phyloP scores from a whole-genome alignment of 2,888 invertebrate species.

The Loripinus fragilis region DNA sequence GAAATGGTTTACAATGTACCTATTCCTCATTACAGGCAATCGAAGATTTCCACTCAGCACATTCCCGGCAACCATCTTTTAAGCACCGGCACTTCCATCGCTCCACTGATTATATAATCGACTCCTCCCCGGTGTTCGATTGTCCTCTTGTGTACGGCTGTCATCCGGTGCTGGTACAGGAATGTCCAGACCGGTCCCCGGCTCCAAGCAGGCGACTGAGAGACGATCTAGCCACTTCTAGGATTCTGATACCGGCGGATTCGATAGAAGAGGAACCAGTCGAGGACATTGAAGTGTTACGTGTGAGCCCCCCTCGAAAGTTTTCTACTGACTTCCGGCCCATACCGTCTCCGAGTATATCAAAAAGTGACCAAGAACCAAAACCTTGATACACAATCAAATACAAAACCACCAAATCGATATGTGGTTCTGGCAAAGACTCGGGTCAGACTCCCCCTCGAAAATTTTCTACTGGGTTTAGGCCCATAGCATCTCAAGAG shows the following conservation, averaged over 20 bases:
- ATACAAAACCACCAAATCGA: no score
- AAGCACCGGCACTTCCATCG: background rate
- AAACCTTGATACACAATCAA: no score
- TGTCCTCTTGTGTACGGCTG: constrained; percentile 10
- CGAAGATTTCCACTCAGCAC: constrained; percentile 10
- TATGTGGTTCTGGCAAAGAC: no score
- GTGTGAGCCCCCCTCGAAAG: background rate
- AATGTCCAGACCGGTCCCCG: background rate
- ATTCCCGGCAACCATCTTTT: background rate
- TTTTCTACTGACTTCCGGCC: background rate
- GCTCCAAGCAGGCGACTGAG: background rate
- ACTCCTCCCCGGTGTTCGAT: constrained; percentile 7
- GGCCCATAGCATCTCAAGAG: no score
- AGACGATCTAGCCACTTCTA: background rate
- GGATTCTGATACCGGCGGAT: background rate
- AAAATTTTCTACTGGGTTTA: no score
- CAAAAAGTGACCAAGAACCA: no score
- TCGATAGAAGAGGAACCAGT: background rate
- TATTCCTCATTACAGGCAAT: background rate
- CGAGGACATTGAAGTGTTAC: background rate
- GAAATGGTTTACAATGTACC: no score
- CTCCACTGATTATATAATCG: background rate
- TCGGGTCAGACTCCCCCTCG: no score
- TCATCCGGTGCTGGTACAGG: constrained; percentile 4
- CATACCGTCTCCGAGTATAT: background rate